Conservation (phyloP, 2,797 vertebrate species). For the Todus mexicanus region DNA sequence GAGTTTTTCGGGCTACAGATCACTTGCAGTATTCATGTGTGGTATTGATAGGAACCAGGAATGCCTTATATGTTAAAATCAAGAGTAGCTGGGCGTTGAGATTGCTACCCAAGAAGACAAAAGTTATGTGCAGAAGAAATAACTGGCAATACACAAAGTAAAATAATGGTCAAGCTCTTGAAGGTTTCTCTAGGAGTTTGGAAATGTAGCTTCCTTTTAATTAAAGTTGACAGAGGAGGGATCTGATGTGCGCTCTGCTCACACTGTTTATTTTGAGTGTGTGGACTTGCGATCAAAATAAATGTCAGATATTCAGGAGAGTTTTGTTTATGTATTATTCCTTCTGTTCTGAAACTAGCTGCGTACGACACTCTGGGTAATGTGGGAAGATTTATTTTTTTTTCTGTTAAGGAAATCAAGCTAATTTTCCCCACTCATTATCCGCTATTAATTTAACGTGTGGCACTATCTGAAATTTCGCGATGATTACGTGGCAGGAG, state of each 20-base stretch:
- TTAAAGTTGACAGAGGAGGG: background rate
- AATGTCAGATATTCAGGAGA: background rate
- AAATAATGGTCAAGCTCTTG: background rate
- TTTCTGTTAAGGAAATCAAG: background rate
- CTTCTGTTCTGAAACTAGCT: background rate
- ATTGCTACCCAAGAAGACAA: background rate
- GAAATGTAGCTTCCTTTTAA: background rate
- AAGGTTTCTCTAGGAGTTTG: background rate
- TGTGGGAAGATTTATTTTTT: background rate
- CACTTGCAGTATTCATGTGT: background rate
- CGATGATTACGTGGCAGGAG: conserved; percentile 28
- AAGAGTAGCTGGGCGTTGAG: no score
- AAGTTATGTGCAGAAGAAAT: background rate
- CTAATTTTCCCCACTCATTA: conserved; percentile 43
- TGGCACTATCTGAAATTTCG: conserved; percentile 30
- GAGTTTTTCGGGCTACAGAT: background rate
- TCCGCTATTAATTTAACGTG: conserved; percentile 48
- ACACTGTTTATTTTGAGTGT: background rate
- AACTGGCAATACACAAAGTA: background rate
- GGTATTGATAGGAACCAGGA: background rate
- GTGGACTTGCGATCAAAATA: background rate
- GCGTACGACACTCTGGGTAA: background rate
- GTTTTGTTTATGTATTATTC: background rate
- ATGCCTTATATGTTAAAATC: background rate
- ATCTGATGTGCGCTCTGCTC: background rate